A percentile compares a stretch with the other conserved stretches of the same genome.
Conservation (phyloP, 2,888 invertebrate species). For the Myopa testacea region DNA sequence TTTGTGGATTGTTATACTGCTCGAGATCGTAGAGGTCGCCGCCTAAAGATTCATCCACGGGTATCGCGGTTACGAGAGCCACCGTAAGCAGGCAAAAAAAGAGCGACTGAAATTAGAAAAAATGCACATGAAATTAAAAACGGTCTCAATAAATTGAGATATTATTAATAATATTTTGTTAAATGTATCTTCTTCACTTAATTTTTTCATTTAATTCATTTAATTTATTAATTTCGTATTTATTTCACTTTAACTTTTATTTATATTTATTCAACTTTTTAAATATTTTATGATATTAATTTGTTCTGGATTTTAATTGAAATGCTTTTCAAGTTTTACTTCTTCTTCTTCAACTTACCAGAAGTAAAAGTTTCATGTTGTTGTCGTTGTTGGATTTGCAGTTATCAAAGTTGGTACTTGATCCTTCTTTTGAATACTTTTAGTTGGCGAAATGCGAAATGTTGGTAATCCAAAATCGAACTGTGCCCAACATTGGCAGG, state of each 20-base stretch:
- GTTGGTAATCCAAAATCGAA: constrained; percentile 55
- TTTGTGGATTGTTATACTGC: constrained; percentile 61
- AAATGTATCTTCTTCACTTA: no score
- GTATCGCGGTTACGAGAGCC: constrained; percentile 60
- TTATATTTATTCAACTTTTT: not conserved
- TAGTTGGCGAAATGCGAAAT: constrained; percentile 45
- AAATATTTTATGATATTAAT: not conserved
- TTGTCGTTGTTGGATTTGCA: constrained; percentile 13
- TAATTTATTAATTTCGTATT: no score
- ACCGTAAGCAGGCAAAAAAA: constrained; percentile 60
- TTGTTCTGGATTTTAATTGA: constrained; percentile 10
- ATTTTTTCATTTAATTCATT: no score
- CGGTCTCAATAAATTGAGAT: no score
- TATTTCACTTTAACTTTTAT: not conserved
- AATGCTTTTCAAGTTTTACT: no score
- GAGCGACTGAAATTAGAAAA: constrained; percentile 54
- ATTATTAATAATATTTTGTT: no score
- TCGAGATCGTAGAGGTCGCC: constrained; percentile 60
- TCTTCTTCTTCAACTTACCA: constrained; percentile 51
- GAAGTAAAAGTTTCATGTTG: constrained; percentile 59
- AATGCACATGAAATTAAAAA: not conserved
- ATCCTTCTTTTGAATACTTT: constrained; percentile 24
- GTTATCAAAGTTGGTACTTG: not conserved
- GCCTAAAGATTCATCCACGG: constrained; percentile 60
- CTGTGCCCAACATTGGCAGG: constrained; percentile 48